phyloP scores from a whole-genome alignment of 2,888 invertebrate genomes.

The Odontothrips loti region DNA sequence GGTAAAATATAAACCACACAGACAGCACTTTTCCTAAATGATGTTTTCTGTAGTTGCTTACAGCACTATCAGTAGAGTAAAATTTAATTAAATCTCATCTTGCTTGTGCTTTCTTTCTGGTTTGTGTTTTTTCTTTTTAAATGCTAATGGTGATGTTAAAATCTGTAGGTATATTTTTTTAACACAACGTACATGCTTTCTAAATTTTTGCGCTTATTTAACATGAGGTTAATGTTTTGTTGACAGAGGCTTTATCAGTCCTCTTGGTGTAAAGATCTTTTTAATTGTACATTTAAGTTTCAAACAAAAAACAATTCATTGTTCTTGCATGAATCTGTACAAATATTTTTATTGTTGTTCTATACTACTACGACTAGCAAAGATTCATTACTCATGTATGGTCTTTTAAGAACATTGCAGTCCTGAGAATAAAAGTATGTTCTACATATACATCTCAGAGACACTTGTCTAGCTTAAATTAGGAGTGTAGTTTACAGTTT shows the following conservation, averaged over 20 bases:
- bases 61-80: not conserved
- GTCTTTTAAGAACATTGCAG: too few species aligned
- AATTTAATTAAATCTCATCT: constrained; percentile 22
- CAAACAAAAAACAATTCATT: not conserved
- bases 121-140: constrained; percentile 39
- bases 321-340: not conserved
- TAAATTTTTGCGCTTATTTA: constrained; percentile 36
- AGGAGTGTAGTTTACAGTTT: too few species aligned
- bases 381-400: not conserved
- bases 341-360: not conserved
- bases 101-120: not conserved
- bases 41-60: not conserved
- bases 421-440: too few species aligned
- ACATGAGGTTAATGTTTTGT: constrained; percentile 24
- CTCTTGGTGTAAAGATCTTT: too few species aligned
- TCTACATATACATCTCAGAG: too few species aligned
- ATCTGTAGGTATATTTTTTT: too few species aligned
- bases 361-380: not conserved
- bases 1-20: not conserved
- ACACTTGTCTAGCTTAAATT: too few species aligned
- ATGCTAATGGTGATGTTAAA: too few species aligned
- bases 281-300: too few species aligned
- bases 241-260: not conserved
- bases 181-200: too few species aligned
- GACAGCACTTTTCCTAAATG: not conserved